These are phyloP conservation scores for Menidia menidia DNA, from an alignment of 2,797 vertebrate genomes.

Conservation along the genomic window DNA sequence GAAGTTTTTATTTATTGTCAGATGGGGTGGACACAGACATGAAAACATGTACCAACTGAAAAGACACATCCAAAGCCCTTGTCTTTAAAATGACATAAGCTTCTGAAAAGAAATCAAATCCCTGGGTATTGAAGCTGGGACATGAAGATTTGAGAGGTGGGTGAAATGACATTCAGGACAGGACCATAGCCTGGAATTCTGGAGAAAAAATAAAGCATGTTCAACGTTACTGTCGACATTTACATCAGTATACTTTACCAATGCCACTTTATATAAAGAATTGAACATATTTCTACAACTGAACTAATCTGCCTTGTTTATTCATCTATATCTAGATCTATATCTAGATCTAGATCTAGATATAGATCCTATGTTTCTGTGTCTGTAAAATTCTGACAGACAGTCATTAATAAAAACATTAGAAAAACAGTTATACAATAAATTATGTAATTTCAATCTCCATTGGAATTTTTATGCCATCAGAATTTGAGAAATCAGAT, in stretches of 20 bases:
- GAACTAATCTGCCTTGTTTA: conserved; percentile 1
- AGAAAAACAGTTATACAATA: neutral
- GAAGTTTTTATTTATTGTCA: conserved; percentile 69
- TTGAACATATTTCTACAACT: conserved; percentile 1
- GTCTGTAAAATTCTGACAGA: too few relatives aligned
- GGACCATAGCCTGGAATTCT: conserved; percentile 96
- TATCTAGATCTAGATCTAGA: too few relatives aligned
- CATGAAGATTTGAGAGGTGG: conserved; percentile 25
- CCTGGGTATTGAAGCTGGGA: conserved; percentile 29
- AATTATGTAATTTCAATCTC: conserved; percentile 20
- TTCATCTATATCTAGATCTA: too few relatives aligned
- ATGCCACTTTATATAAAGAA: neutral
- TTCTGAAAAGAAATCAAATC: conserved; percentile 56
- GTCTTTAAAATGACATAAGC: conserved; percentile 44
- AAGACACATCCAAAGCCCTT: conserved; percentile 50
- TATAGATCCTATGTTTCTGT: too few relatives aligned
- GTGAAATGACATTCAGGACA: conserved; percentile 82
- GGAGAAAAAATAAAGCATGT: conserved; percentile 25
- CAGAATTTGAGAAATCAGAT: conserved; percentile 44
- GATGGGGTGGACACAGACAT: conserved; percentile 41
- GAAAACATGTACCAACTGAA: conserved; percentile 36
- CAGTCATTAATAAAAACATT: too few relatives aligned
- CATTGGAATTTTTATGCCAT: conserved; percentile 1
- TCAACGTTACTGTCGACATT: neutral
- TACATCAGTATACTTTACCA: neutral